Conservation (phyloP, 2,113 vertebrate genomes). For the Carlito syrichta region DNA sequence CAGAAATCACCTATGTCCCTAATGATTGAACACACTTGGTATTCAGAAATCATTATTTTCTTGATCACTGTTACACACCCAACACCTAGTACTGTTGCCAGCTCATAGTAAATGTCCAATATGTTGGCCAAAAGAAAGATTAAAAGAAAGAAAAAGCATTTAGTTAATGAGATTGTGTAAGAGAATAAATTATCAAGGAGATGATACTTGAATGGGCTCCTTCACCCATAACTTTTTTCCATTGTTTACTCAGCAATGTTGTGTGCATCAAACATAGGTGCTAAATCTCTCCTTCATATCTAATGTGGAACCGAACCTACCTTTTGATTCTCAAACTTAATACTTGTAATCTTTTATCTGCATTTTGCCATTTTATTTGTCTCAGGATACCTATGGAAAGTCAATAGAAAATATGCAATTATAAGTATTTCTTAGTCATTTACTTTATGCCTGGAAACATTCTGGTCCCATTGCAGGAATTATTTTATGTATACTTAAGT, state of each 20-base stretch:
- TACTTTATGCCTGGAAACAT: neutral
- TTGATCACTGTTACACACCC: neutral
- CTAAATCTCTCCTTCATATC: neutral
- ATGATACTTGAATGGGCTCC: neutral
- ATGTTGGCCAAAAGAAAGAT: neutral
- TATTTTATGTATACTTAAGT: neutral
- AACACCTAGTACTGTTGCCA: neutral
- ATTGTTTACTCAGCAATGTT: neutral
- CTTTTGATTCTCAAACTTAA: neutral
- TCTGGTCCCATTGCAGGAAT: neutral
- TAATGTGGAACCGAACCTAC: neutral
- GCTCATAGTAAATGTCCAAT: neutral
- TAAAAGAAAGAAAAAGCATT: neutral
- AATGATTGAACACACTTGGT: neutral
- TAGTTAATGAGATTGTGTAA: neutral
- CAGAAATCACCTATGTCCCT: neutral
- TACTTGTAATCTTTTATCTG: neutral
- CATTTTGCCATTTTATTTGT: neutral
- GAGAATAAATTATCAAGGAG: neutral
- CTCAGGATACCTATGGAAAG: neutral
- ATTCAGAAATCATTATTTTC: neutral
- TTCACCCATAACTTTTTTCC: neutral
- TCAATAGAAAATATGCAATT: neutral
- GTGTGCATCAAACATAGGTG: neutral
- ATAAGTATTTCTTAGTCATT: neutral